Percentiles rank a stretch among this genome's conserved stretches.
Evolutionary conservation across 2,888 invertebrate genomes (phyloP).

Genomic region (Drosophila robusta): DNA sequence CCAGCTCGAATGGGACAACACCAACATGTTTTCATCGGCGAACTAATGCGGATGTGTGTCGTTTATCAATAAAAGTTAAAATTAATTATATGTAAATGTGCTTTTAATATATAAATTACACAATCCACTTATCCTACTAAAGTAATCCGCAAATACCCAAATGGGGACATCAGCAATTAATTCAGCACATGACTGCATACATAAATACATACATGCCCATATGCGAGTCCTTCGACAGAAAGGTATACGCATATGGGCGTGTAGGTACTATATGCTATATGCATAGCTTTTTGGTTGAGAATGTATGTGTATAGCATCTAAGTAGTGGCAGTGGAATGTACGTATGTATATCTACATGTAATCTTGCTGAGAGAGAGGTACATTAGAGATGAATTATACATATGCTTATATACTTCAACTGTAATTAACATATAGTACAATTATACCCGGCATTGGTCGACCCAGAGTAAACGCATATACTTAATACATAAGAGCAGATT

Average conservation of each 20-base stretch:
- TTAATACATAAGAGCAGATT: slow-evolving; percentile 30
- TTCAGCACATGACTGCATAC: slow-evolving; percentile 11
- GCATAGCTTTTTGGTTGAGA: slow-evolving; percentile 27
- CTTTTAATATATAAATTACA: slow-evolving; percentile 60
- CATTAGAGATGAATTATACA: slow-evolving; percentile 5
- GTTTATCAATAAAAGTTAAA: slow-evolving; percentile 53
- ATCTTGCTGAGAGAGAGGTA: slow-evolving; percentile 6
- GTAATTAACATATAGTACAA: slow-evolving; percentile 64
- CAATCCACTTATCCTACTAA: slow-evolving; percentile 42
- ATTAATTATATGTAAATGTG: slow-evolving; percentile 64
- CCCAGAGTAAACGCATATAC: slow-evolving; percentile 40
- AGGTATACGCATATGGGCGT: slow-evolving; percentile 1
- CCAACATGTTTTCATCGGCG: slow-evolving; percentile 87
- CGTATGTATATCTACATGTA: slow-evolving; percentile 13
- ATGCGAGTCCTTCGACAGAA: slow-evolving; percentile 3
- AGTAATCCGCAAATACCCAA: slow-evolving; percentile 32
- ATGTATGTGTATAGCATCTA: slow-evolving; percentile 40
- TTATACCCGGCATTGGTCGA: slow-evolving; percentile 49
- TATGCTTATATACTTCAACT: slow-evolving; percentile 37
- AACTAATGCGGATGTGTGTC: slow-evolving; percentile 58
- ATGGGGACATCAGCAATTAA: slow-evolving; percentile 5
- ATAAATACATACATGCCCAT: slow-evolving; percentile 9
- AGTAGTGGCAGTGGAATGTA: slow-evolving; percentile 30
- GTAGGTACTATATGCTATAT: slow-evolving; percentile 14
- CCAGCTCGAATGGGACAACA: slow-evolving; percentile 92